These are phyloP conservation scores for Hydriomena furcata DNA, from an alignment of 2,888 invertebrate species.

Conservation along the genomic window DNA sequence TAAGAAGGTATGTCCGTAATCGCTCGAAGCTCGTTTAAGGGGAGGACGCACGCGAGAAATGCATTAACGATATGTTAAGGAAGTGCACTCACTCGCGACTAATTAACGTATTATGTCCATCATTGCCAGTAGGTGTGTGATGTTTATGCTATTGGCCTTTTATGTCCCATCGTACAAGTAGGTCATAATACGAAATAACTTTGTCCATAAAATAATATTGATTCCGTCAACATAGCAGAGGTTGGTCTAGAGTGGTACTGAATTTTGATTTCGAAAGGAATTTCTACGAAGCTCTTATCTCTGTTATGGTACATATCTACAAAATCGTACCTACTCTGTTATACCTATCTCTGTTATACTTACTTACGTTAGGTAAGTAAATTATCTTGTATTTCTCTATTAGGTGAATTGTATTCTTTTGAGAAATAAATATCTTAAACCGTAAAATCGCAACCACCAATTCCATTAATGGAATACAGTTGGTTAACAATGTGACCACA, in stretches of 20 bases:
- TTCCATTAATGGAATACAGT: too few relatives aligned
- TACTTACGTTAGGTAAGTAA: too few relatives aligned
- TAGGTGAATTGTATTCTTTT: too few relatives aligned
- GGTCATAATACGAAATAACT: conserved; percentile 17
- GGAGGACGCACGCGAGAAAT: conserved; percentile 54
- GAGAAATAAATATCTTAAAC: too few relatives aligned
- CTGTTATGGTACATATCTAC: too few relatives aligned
- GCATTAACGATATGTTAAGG: conserved; percentile 55
- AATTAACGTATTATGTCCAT: conserved; percentile 47
- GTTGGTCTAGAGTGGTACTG: neutral
- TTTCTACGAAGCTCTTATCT: too few relatives aligned
- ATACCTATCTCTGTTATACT: too few relatives aligned
- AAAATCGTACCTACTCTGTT: too few relatives aligned
- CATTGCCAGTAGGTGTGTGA: conserved; percentile 21
- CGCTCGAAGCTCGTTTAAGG: conserved; percentile 27
- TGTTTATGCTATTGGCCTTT: conserved; percentile 26
- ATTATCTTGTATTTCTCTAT: too few relatives aligned
- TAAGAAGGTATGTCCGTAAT: conserved; percentile 28
- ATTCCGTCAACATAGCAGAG: neutral
- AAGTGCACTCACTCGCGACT: conserved; percentile 55
- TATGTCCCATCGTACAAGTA: conserved; percentile 14
- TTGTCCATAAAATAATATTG: conserved; percentile 14
- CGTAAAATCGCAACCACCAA: too few relatives aligned
- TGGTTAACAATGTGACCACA: too few relatives aligned
- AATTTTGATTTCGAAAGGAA: neutral